Evolutionary conservation across 1,140 invertebrate genomes (phyloP).

Genomic region (Plectrocnemia conspersa): DNA sequence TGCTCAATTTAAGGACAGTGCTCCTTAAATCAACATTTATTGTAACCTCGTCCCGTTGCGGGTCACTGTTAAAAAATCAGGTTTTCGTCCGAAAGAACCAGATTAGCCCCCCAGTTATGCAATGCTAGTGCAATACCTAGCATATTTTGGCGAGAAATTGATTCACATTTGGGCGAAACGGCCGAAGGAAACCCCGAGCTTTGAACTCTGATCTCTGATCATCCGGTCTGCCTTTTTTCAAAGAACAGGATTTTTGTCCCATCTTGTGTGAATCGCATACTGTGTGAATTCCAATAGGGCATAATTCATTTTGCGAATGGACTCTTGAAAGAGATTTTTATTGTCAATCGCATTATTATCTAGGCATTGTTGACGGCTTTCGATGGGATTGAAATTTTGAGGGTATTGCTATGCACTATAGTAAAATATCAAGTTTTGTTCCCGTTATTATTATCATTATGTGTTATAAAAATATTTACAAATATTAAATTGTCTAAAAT

Average conservation of each 20-base stretch:
- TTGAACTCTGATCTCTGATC: conserved; percentile 24
- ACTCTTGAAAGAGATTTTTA: conserved; percentile 21
- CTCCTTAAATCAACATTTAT: conserved; percentile 20
- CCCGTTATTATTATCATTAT: too few relatives aligned
- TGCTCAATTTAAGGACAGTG: conserved; percentile 6
- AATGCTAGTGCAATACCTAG: conserved; percentile 16
- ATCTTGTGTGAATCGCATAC: conserved; percentile 26
- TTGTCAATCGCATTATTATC: conserved; percentile 10
- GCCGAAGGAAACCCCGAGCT: conserved; percentile 9
- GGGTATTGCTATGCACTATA: too few relatives aligned
- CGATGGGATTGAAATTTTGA: too few relatives aligned
- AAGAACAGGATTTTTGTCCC: conserved; percentile 25
- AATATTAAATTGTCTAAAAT: too few relatives aligned
- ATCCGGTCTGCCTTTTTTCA: conserved; percentile 11
- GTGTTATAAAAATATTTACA: too few relatives aligned
- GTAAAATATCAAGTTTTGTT: too few relatives aligned
- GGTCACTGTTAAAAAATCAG: background rate
- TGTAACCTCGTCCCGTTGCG: conserved; percentile 2
- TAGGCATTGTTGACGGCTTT: too few relatives aligned
- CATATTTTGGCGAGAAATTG: conserved; percentile 18
- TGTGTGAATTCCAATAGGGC: conserved; percentile 31
- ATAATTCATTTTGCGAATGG: conserved; percentile 34
- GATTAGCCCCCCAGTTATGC: conserved; percentile 10
- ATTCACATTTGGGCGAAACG: background rate
- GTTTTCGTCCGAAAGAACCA: conserved; percentile 1